These are phyloP conservation scores for Tetraneura akinire DNA, from an alignment of 1,140 invertebrate genomes.

Conservation along the genomic window DNA sequence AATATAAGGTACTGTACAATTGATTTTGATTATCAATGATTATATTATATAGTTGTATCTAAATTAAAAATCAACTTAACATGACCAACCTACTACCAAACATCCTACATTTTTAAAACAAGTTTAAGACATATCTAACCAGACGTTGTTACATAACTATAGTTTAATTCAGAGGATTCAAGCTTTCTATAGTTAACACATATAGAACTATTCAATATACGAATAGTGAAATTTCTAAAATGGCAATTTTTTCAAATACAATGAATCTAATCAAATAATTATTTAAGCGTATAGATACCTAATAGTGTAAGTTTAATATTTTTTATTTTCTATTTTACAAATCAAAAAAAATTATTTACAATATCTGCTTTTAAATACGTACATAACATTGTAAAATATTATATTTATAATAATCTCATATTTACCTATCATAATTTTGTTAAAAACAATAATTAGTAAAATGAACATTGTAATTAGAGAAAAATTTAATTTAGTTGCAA, in stretches of 20 bases:
- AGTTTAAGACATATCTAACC: constrained; percentile 28
- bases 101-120: constrained; percentile 13
- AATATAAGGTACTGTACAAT: too few relatives aligned
- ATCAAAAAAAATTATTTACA: neutral
- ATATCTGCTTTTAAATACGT: too few relatives aligned
- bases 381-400: too few relatives aligned
- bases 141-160: constrained; percentile 24
- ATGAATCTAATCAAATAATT: too few relatives aligned
- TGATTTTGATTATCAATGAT: too few relatives aligned
- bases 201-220: constrained; percentile 11
- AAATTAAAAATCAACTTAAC: neutral
- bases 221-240: constrained; percentile 14
- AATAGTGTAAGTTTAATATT: too few relatives aligned
- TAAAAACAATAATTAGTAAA: neutral
- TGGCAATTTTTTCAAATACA: neutral
- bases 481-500: neutral
- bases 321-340: neutral
- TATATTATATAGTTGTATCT: neutral
- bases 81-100: neutral
- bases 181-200: constrained; percentile 22
- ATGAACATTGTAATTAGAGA: neutral
- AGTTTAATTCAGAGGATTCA: constrained; percentile 5
- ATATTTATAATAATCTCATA: too few relatives aligned
- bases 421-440: too few relatives aligned
- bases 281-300: too few relatives aligned